Conservation (phyloP, 1,140 invertebrate species). For the Procambarus virginalis region DNA sequence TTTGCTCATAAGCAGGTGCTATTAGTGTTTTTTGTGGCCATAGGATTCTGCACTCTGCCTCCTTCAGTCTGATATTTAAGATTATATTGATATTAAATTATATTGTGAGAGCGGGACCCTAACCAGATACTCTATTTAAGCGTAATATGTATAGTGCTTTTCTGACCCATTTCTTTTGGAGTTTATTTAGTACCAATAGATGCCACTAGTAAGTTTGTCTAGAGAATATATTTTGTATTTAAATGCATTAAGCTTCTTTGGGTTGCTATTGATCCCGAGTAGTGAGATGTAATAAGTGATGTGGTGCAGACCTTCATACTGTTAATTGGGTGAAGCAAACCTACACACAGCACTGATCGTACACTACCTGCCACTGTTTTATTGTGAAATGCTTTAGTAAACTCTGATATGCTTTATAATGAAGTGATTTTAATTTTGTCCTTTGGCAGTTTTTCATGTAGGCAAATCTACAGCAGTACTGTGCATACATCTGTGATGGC, state of each 20-base stretch:
- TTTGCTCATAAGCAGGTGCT: conserved; percentile 7
- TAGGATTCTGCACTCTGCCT: not conserved
- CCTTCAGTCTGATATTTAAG: no score
- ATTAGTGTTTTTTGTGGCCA: not conserved
- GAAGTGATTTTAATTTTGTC: not conserved
- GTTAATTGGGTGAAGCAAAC: not conserved
- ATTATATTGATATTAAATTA: no score
- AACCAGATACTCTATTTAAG: not conserved
- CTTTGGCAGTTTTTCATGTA: no score
- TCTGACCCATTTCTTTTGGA: not conserved
- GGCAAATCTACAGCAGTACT: no score
- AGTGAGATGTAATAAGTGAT: not conserved
- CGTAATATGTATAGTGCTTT: not conserved
- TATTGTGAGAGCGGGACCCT: not conserved
- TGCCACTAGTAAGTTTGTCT: not conserved
- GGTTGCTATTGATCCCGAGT: not conserved
- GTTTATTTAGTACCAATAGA: not conserved
- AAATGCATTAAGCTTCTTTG: not conserved
- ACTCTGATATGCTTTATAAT: not conserved
- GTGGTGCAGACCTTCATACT: not conserved
- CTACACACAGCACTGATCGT: not conserved
- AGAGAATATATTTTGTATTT: not conserved
- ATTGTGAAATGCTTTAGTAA: not conserved
- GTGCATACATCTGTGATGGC: no score
- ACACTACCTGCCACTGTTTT: not conserved